Percentiles rank a stretch among this genome's conserved stretches.
Conservation (phyloP, 2,888 invertebrate genomes). For the Volucella inflata region DNA sequence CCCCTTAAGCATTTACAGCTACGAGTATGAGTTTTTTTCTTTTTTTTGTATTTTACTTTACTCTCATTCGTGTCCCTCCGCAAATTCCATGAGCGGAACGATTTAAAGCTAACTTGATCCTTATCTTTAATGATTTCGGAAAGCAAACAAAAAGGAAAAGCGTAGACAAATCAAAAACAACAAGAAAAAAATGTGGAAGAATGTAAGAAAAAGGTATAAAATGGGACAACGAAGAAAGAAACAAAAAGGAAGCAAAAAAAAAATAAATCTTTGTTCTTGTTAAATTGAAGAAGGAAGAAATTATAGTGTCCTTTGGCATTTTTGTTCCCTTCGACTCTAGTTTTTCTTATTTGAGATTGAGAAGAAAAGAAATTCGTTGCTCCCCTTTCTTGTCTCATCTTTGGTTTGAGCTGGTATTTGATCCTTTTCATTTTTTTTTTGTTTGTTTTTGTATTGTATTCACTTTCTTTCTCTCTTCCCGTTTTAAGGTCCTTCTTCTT, state of each 20-base stretch:
- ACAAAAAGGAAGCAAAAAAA: constrained; percentile 6
- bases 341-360: constrained; percentile 24
- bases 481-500: not conserved
- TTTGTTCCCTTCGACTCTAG: constrained; percentile 32
- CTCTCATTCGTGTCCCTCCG: not conserved
- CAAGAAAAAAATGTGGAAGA: constrained; percentile 16
- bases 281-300: constrained; percentile 75
- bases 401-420: constrained; percentile 68
- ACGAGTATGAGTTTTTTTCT: no score
- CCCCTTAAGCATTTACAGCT: constrained; percentile 33
- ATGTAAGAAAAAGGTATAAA: constrained; percentile 31
- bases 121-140: constrained; percentile 82
- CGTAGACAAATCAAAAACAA: constrained; percentile 49
- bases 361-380: constrained; percentile 9
- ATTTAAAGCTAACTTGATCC: constrained; percentile 82
- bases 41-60: not conserved
- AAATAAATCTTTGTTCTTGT: constrained; percentile 74
- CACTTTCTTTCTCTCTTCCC: constrained; percentile 36
- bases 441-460: no score
- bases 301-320: constrained; percentile 73
- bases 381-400: constrained; percentile 43
- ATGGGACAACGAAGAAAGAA: constrained; percentile 3
- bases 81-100: constrained; percentile 52
- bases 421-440: constrained; percentile 63
- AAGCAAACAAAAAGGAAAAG: constrained; percentile 62